These are phyloP conservation scores for Alfaro cultratus DNA, from an alignment of 2,797 vertebrate genomes.

Conservation along the genomic window DNA sequence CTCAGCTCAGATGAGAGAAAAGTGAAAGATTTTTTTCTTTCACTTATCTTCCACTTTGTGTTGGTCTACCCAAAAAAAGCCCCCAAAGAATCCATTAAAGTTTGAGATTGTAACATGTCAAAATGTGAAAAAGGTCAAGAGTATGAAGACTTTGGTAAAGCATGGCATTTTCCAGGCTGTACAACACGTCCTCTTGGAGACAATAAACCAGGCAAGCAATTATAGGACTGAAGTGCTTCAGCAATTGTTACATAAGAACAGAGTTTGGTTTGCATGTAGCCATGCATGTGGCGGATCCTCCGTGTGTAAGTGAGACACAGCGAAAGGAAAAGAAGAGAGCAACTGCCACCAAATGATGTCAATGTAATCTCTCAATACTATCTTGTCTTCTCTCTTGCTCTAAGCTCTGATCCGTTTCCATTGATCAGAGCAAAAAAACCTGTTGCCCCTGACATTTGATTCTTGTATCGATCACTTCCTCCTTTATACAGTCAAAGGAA, in stretches of 20 bases:
- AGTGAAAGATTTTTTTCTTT: background rate
- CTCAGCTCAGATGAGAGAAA: background rate
- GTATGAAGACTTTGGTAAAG: background rate
- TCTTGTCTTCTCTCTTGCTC: constrained; percentile 78
- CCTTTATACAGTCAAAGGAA: constrained; percentile 82
- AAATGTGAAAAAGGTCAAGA: background rate
- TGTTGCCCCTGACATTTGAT: constrained; percentile 85
- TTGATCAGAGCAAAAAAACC: constrained; percentile 84
- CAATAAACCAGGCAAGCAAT: background rate
- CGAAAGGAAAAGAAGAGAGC: constrained; percentile 55
- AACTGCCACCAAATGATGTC: constrained; percentile 74
- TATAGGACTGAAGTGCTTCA: background rate
- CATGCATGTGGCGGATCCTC: constrained; percentile 19
- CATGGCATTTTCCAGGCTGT: background rate
- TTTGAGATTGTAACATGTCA: background rate
- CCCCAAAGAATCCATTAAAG: background rate
- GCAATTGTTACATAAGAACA: background rate
- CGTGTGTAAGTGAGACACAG: constrained; percentile 34
- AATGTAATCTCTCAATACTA: constrained; percentile 83
- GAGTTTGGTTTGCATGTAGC: background rate
- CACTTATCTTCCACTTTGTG: background rate
- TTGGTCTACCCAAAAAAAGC: background rate
- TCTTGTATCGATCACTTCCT: constrained; percentile 86
- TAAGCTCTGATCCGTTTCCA: constrained; percentile 82
- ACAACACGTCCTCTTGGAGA: background rate